Percentiles rank a stretch among this genome's conserved stretches.
These are phyloP conservation scores for Mus spretus DNA, from an alignment of 2,797 vertebrate species.

Conservation along the genomic window DNA sequence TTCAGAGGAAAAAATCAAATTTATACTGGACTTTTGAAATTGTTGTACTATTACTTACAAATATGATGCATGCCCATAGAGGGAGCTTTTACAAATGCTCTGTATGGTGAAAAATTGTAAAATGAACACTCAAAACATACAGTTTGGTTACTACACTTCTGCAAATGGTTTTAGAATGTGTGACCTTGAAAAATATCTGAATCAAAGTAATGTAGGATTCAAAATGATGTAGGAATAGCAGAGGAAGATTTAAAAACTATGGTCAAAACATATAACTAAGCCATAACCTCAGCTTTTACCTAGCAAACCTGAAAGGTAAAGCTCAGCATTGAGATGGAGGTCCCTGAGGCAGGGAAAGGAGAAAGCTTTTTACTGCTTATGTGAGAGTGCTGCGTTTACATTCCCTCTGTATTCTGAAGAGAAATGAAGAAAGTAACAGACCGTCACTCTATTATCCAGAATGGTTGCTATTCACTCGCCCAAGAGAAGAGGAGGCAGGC, in stretches of 20 bases:
- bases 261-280: constrained; percentile 21
- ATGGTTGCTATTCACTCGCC: not conserved
- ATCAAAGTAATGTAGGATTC: not conserved
- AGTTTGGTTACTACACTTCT: not conserved
- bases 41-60: not conserved
- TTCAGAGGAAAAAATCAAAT: constrained; percentile 22
- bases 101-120: constrained; percentile 37
- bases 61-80: not conserved
- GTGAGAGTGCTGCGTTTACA: not conserved
- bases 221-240: constrained; percentile 32
- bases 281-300: not conserved
- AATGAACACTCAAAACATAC: not conserved
- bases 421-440: not conserved
- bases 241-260: not conserved
- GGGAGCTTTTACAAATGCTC: constrained; percentile 14
- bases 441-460: not conserved
- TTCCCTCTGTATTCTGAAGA: not conserved
- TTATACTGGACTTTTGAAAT: constrained; percentile 38
- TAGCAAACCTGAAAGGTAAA: constrained; percentile 52
- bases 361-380: not conserved
- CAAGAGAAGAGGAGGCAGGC: not conserved
- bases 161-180: not conserved
- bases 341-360: not conserved
- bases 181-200: constrained; percentile 10
- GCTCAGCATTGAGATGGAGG: not conserved